phyloP scores from a whole-genome alignment of 2,888 invertebrate species.

The Lobophora halterata region DNA sequence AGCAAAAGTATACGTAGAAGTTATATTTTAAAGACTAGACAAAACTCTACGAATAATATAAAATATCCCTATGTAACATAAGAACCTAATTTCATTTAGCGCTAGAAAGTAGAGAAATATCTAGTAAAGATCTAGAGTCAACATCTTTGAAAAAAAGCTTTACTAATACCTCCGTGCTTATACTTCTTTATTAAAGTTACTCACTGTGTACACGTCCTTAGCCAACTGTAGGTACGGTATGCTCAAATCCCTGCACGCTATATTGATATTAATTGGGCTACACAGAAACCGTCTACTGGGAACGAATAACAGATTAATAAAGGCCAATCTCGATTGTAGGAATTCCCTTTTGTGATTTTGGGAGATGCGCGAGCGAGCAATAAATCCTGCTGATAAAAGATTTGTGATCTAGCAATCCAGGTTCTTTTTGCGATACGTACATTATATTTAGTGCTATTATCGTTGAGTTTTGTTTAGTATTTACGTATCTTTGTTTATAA shows the following conservation, averaged over 20 bases:
- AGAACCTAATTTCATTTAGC: too few species aligned
- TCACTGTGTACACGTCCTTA: too few species aligned
- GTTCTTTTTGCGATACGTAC: slow-evolving; percentile 13
- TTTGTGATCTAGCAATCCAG: slow-evolving; percentile 15
- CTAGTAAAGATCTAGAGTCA: too few species aligned
- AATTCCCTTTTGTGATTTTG: slow-evolving; percentile 60
- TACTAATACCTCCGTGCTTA: too few species aligned
- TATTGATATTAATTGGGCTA: slow-evolving; percentile 69
- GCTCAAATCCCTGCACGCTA: slow-evolving; percentile 48
- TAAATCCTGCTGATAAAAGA: slow-evolving; percentile 43
- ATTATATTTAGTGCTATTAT: not conserved
- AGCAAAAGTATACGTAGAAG: too few species aligned
- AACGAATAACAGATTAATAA: slow-evolving; percentile 63
- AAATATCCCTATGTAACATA: too few species aligned
- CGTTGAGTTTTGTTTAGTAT: slow-evolving; percentile 1
- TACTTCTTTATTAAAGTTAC: too few species aligned
- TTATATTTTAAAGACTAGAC: too few species aligned
- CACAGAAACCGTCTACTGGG: slow-evolving; percentile 47
- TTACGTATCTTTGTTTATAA: too few species aligned
- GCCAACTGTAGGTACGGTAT: slow-evolving; percentile 39
- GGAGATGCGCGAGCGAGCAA: slow-evolving; percentile 46
- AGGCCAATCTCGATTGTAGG: slow-evolving; percentile 52
- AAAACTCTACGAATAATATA: too few species aligned
- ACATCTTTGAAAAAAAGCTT: too few species aligned
- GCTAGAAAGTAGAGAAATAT: too few species aligned